Conservation (phyloP, 1,140 invertebrate species). For the Neodiprion pinetum region DNA sequence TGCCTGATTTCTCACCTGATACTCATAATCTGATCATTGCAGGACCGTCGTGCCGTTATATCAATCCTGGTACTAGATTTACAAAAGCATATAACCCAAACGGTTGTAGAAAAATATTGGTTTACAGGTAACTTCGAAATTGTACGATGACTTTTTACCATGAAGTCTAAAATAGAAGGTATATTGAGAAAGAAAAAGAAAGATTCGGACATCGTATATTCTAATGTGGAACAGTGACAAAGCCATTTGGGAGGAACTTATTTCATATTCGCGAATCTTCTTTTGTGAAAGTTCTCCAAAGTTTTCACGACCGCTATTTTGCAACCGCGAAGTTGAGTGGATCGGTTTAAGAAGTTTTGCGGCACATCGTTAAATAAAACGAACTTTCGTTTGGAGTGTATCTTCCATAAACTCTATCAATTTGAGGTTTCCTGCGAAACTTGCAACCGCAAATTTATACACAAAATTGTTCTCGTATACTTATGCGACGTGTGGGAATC, state of each 20-base stretch:
- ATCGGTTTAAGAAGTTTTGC: constrained; percentile 10
- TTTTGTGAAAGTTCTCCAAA: not conserved
- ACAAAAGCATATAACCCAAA: not conserved
- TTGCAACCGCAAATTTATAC: no score
- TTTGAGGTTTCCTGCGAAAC: no score
- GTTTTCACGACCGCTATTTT: not conserved
- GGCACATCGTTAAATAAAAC: not conserved
- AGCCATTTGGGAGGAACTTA: not conserved
- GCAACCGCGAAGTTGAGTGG: not conserved
- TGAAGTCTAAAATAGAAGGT: not conserved
- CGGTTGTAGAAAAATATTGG: not conserved
- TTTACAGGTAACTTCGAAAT: not conserved
- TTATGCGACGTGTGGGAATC: no score
- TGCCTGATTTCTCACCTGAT: no score
- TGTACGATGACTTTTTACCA: no score
- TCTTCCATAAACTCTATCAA: no score
- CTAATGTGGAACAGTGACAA: not conserved
- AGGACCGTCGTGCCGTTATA: constrained; percentile 13
- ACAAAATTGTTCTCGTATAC: no score
- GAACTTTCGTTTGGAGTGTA: not conserved
- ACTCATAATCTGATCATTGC: constrained; percentile 21
- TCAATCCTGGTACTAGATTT: not conserved
- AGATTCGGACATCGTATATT: constrained; percentile 10
- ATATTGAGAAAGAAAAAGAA: not conserved
- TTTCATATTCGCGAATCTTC: not conserved